Evolutionary conservation across 64 coral and sea anemone genomes (phyloP).

Genomic region (Actinia equina): DNA sequence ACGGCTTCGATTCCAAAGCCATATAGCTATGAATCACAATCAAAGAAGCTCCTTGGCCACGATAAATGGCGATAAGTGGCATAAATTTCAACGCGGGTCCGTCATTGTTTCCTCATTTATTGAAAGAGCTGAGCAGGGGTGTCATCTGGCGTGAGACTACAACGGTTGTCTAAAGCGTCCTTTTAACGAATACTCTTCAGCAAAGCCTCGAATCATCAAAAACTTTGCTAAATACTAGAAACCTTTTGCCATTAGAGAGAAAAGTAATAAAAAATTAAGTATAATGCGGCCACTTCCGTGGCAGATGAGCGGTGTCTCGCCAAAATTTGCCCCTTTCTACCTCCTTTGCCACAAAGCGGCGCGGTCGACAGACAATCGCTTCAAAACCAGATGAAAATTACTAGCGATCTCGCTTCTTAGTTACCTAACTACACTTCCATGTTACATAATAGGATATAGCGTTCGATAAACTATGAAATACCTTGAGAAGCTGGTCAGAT

Average conservation of each 20-base stretch:
- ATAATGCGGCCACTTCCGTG: background rate
- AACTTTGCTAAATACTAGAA: background rate
- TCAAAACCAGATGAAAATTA: background rate
- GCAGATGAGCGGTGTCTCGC: constrained; percentile 21
- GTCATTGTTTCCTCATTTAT: constrained; percentile 87
- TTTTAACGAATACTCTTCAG: constrained; percentile 9
- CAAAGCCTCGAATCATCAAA: background rate
- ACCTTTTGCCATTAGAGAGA: constrained; percentile 12
- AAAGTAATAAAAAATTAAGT: background rate
- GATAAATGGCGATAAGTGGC: constrained; percentile 44
- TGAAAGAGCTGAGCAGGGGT: constrained; percentile 93
- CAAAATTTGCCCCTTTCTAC: background rate
- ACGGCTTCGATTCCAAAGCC: background rate
- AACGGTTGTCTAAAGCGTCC: constrained; percentile 61
- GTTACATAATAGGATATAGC: background rate
- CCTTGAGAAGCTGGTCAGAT: constrained; percentile 92
- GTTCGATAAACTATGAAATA: constrained; percentile 31
- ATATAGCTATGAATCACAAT: background rate
- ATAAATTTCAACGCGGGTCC: constrained; percentile 85
- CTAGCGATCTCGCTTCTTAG: background rate
- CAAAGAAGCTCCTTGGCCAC: background rate
- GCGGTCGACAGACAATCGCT: constrained; percentile 24
- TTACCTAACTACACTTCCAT: background rate
- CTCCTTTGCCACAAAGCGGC: constrained; percentile 23
- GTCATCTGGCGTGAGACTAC: constrained; percentile 94